Base-by-base conservation (phyloP, 2,113 vertebrate species). In the Salvelinus alpinus region DNA sequence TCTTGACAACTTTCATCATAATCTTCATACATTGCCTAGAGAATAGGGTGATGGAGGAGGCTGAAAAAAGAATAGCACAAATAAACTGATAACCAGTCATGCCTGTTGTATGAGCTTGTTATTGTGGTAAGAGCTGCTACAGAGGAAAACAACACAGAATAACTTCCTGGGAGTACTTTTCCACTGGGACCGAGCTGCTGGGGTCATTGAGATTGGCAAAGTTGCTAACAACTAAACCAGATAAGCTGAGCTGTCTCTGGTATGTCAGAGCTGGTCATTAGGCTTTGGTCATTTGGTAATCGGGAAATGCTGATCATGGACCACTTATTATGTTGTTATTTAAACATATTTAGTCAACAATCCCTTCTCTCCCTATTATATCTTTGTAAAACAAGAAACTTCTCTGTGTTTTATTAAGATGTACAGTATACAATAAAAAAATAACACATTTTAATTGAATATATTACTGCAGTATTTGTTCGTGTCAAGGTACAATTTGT, bases 181-280 rank as follows among this genome's bases (percentile, higher is more conserved):
- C 74, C 66, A 59, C 74, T 75, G 29, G 60, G 62, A 74, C 38
- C 64, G 29, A 74, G 34, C 20, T 8, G 9, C n/a, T 65, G 44
- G 70, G 44, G 62, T 74, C 59, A 74, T 64, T 65, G 59, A 47
- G 34, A 48, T 59, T 68, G 74, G 47, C 29, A 5, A n/a, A 71
- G 29, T 59, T 69, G 72, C 51, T 54, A 14, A 69, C 11, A 31
- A 68, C 29, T 75, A 75, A 75, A 75, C 74, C 74, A 68, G 69
- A 29, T 75, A 65, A 75, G 27, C 74, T 69, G 65, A 75, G 74
- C 66, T 27, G 24, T 14, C 20, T 14, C 29, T 69, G 74, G 47
- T 31, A 68, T 68, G 74, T 34, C 47, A 47, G 16, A 24, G 74
- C 65, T 59, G 12, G 34, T 74, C 64, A 66, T 75, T 31, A 69